A percentile compares a stretch with the other conserved stretches of the same genome.
Evolutionary conservation across 2,113 vertebrate genomes (phyloP).

Genomic region (Epinephelus lanceolatus): DNA sequence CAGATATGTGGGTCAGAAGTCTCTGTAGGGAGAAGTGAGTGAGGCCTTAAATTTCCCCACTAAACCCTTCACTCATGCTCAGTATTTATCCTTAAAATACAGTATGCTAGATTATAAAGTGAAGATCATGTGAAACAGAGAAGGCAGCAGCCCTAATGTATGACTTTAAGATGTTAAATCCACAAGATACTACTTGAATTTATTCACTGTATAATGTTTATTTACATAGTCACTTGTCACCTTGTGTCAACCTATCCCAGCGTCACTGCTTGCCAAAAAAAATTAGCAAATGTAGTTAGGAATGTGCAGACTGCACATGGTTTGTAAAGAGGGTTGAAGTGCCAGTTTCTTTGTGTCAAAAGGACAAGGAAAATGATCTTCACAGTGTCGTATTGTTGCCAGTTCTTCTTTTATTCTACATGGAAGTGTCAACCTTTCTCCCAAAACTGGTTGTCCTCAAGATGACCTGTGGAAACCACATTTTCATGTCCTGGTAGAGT

Average conservation of each 20-base stretch:
- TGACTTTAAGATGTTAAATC: background rate
- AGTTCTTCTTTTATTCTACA: background rate
- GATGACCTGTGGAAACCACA: background rate
- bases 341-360: background rate
- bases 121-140: background rate
- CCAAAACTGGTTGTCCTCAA: background rate
- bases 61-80: slow-evolving; percentile 5
- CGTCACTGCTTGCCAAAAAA: background rate
- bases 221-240: background rate
- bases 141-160: background rate
- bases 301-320: background rate
- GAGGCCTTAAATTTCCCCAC: slow-evolving; percentile 38
- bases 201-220: background rate
- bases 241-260: background rate
- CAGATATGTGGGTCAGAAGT: slow-evolving; percentile 49
- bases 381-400: background rate
- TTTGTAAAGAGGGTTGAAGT: background rate
- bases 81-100: background rate
- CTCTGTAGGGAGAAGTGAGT: slow-evolving; percentile 33
- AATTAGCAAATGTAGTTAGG: background rate
- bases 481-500: background rate
- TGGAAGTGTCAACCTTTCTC: background rate
- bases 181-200: background rate
- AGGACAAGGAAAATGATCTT: too few species aligned
- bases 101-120: background rate